Percentiles rank a stretch among this genome's conserved stretches.
Evolutionary conservation across 2,888 invertebrate genomes (phyloP).

Genomic region (Chalcosyrphus nemorum): DNA sequence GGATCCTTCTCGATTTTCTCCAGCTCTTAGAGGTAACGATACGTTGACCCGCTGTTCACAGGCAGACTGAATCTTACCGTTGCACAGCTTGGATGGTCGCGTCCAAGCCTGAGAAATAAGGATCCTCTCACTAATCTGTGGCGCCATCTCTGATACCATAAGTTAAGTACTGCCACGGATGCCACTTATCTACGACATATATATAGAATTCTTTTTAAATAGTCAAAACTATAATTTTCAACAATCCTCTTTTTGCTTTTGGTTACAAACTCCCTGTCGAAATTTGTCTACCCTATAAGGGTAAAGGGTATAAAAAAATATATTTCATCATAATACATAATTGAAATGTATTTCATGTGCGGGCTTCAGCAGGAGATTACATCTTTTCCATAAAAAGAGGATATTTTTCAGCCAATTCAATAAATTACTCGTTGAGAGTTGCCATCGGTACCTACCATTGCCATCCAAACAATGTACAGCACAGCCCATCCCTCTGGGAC

Average conservation of each 20-base stretch:
- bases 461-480: neutral
- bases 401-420: constrained; percentile 66
- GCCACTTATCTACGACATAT: too few relatives aligned
- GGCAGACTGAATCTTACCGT: too few relatives aligned
- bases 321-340: constrained; percentile 53
- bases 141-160: too few relatives aligned
- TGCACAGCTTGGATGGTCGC: too few relatives aligned
- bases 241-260: neutral
- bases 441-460: neutral
- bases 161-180: too few relatives aligned
- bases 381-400: constrained; percentile 52
- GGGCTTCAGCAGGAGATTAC: constrained; percentile 33
- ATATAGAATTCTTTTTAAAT: too few relatives aligned
- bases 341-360: constrained; percentile 62
- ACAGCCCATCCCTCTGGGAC: constrained; percentile 37
- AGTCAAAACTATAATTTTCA: too few relatives aligned
- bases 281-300: neutral
- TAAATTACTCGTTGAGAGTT: constrained; percentile 61
- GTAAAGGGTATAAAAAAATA: neutral
- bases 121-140: too few relatives aligned
- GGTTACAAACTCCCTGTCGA: neutral
- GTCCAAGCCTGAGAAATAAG: too few relatives aligned
- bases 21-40: too few relatives aligned
- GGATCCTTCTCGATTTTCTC: too few relatives aligned
- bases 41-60: too few relatives aligned